A percentile compares a stretch with the other conserved stretches of the same genome.
Evolutionary conservation across 2,797 vertebrate genomes (phyloP).

Genomic region (Luscinia megarhynchos): DNA sequence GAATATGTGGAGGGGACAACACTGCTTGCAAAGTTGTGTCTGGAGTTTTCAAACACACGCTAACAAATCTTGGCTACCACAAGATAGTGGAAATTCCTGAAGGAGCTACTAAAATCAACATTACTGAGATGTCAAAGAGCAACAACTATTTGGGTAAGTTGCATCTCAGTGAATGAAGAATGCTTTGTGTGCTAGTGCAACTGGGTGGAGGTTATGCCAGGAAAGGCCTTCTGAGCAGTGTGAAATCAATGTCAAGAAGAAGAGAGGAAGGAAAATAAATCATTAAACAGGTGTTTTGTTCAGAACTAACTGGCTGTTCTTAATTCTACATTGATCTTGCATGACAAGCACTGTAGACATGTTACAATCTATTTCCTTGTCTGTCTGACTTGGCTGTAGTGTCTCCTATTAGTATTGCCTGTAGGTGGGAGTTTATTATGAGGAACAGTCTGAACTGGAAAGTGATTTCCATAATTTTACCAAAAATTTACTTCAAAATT

Average conservation of each 20-base stretch:
- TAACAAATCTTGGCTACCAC: constrained; percentile 94
- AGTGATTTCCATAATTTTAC: not conserved
- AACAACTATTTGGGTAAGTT: constrained; percentile 95
- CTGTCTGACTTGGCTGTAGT: not conserved
- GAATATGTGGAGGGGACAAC: constrained; percentile 95
- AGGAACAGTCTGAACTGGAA: not conserved
- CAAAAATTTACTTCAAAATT: not conserved
- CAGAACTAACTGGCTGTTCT: not conserved
- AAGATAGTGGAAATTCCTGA: constrained; percentile 98
- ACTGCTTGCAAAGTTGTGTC: constrained; percentile 90
- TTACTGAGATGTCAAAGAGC: constrained; percentile 97
- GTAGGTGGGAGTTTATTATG: not conserved
- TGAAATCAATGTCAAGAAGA: not conserved
- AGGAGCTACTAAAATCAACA: constrained; percentile 96
- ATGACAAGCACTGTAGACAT: not conserved
- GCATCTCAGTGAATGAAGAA: not conserved
- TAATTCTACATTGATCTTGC: not conserved
- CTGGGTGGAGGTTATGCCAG: not conserved
- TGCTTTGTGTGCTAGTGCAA: not conserved
- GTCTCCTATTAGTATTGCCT: not conserved
- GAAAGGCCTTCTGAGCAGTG: not conserved
- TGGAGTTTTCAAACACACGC: constrained; percentile 89
- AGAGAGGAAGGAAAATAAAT: not conserved
- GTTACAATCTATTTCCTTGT: not conserved
- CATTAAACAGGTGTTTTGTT: not conserved